Evolutionary conservation across 2,797 vertebrate genomes (phyloP).

Genomic region (Helostoma temminkii): DNA sequence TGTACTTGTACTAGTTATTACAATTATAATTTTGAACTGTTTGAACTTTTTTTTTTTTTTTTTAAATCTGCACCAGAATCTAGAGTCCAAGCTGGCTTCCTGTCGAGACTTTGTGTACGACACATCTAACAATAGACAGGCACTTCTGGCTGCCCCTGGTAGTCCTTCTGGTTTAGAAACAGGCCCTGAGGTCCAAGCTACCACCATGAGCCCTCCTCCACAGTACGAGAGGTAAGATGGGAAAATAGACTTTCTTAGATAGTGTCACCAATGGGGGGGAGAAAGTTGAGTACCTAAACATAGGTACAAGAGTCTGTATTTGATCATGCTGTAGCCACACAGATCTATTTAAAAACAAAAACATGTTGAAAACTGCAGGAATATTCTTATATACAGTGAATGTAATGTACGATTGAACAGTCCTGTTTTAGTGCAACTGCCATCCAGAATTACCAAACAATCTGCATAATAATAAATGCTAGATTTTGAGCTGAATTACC

Average conservation of each 20-base stretch:
- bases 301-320: too few relatives aligned
- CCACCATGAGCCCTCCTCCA: constrained; percentile 79
- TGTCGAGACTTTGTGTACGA: constrained; percentile 95
- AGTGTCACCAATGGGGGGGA: too few relatives aligned
- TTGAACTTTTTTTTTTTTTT: constrained; percentile 1
- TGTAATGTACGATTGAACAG: too few relatives aligned
- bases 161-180: constrained; percentile 83
- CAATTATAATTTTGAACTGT: neutral
- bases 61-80: constrained; percentile 83
- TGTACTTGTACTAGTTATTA: neutral
- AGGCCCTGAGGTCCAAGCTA: constrained; percentile 80
- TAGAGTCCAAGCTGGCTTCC: constrained; percentile 96
- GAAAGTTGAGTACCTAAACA: too few relatives aligned
- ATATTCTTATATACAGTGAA: too few relatives aligned
- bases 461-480: neutral
- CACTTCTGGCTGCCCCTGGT: constrained; percentile 68
- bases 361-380: too few relatives aligned
- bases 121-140: constrained; percentile 83
- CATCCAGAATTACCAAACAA: too few relatives aligned
- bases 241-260: neutral
- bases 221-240: constrained; percentile 89
- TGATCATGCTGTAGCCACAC: too few relatives aligned
- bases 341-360: too few relatives aligned
- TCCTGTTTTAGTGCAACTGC: too few relatives aligned
- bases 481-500: neutral